Evolutionary conservation across 1,140 invertebrate species (phyloP).

Genomic region (Listronotus bonariensis): DNA sequence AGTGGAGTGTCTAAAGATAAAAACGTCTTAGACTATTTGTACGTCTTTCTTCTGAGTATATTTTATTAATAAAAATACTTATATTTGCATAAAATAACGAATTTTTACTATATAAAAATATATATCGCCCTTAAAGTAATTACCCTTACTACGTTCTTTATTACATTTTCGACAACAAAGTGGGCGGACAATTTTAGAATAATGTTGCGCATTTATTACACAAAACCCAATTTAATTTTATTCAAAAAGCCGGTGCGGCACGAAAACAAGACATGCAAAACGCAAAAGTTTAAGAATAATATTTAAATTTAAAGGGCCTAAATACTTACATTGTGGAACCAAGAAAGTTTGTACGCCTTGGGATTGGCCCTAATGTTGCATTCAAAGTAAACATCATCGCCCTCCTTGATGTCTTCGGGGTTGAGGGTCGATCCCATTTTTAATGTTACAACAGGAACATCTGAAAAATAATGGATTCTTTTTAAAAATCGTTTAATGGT

Average conservation of each 20-base stretch:
- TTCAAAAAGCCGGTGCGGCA: constrained; percentile 22
- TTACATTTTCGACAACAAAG: constrained; percentile 15
- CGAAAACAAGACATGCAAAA: constrained; percentile 15
- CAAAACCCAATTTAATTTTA: constrained; percentile 33
- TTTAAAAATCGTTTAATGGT: neutral
- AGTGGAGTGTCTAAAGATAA: no score
- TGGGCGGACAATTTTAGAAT: constrained; percentile 3
- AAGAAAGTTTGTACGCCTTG: constrained; percentile 78
- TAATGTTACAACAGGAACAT: constrained; percentile 77
- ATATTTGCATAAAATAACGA: no score
- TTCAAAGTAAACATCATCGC: constrained; percentile 92
- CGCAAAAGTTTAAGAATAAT: constrained; percentile 38
- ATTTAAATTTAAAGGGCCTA: constrained; percentile 38
- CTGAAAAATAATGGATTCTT: constrained; percentile 61
- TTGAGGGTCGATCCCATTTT: constrained; percentile 78
- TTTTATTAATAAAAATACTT: no score
- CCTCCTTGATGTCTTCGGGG: constrained; percentile 86
- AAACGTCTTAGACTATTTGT: no score
- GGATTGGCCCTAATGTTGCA: constrained; percentile 87
- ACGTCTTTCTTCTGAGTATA: no score
- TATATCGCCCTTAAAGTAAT: neutral
- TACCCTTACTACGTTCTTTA: constrained; percentile 8
- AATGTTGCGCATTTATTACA: constrained; percentile 26
- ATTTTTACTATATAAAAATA: no score
- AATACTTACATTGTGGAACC: constrained; percentile 84